Percentiles rank a stretch among this genome's conserved stretches.
These are phyloP conservation scores for Nowickia ferox DNA, from an alignment of 2,888 invertebrate genomes.

Conservation along the genomic window DNA sequence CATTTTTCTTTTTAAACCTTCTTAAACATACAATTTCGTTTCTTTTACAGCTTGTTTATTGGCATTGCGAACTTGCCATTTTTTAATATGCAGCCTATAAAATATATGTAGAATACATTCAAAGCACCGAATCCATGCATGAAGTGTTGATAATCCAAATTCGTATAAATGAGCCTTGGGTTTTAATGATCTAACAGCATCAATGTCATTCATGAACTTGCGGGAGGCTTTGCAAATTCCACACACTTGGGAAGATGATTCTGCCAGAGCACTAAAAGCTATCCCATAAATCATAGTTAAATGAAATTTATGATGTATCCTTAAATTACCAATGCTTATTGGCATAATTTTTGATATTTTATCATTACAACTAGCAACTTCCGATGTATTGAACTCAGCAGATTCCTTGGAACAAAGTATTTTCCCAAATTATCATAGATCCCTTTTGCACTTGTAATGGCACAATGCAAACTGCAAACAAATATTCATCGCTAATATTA, in stretches of 20 bases:
- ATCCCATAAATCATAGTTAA: slow-evolving; percentile 37
- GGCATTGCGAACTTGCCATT: slow-evolving; percentile 21
- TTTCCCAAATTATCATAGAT: neutral
- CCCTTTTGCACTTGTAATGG: too few species aligned
- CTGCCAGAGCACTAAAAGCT: slow-evolving; percentile 35
- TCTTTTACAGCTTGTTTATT: slow-evolving; percentile 34
- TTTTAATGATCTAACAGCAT: slow-evolving; percentile 28
- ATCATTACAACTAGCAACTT: slow-evolving; percentile 51
- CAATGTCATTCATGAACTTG: slow-evolving; percentile 56
- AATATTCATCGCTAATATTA: too few species aligned
- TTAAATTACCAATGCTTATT: slow-evolving; percentile 17
- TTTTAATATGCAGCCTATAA: slow-evolving; percentile 34
- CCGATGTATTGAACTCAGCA: slow-evolving; percentile 9
- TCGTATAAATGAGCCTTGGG: slow-evolving; percentile 37
- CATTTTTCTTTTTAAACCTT: slow-evolving; percentile 9
- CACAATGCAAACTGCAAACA: too few species aligned
- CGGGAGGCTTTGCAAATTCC: slow-evolving; percentile 56
- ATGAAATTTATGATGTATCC: slow-evolving; percentile 17
- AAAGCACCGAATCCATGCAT: slow-evolving; percentile 45
- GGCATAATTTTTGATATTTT: slow-evolving; percentile 18
- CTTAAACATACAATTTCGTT: slow-evolving; percentile 18
- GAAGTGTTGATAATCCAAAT: slow-evolving; percentile 61
- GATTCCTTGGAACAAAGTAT: slow-evolving; percentile 5
- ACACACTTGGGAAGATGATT: slow-evolving; percentile 52
- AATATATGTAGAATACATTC: slow-evolving; percentile 58